These are phyloP conservation scores for Bimastos eiseni DNA, from an alignment of 2,888 invertebrate genomes.

Conservation along the genomic window DNA sequence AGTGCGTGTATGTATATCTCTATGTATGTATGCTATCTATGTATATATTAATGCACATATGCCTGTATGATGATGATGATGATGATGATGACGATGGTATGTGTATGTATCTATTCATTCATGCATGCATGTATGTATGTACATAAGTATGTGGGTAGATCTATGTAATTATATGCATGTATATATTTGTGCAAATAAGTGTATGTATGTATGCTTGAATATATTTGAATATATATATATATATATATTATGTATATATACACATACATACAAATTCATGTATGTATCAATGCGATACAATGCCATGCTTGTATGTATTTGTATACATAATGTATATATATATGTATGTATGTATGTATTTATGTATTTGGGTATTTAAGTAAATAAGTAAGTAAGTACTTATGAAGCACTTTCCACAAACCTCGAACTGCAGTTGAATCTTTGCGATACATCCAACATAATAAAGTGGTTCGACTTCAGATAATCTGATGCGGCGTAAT, in stretches of 20 bases:
- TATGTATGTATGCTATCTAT: not conserved
- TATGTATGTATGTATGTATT: not conserved
- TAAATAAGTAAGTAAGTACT: no score
- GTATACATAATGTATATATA: not conserved
- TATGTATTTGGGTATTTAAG: not conserved
- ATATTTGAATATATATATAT: not conserved
- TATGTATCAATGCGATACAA: no score
- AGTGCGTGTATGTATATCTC: no score
- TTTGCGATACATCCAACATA: no score
- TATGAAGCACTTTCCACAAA: not conserved
- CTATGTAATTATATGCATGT: not conserved
- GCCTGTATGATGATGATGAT: no score
- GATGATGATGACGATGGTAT: no score
- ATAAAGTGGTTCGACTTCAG: no score
- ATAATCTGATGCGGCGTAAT: not conserved
- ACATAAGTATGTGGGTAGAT: not conserved
- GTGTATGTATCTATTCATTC: not conserved
- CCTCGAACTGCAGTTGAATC: no score
- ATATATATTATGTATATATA: not conserved
- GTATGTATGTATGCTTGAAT: not conserved
- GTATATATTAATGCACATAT: no score
- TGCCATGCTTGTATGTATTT: not conserved
- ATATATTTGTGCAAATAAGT: no score
- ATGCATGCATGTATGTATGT: constrained; percentile 13
- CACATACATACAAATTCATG: not conserved